These are phyloP conservation scores for Sinelater perroti DNA, from an alignment of 2,888 invertebrate species.

Conservation along the genomic window DNA sequence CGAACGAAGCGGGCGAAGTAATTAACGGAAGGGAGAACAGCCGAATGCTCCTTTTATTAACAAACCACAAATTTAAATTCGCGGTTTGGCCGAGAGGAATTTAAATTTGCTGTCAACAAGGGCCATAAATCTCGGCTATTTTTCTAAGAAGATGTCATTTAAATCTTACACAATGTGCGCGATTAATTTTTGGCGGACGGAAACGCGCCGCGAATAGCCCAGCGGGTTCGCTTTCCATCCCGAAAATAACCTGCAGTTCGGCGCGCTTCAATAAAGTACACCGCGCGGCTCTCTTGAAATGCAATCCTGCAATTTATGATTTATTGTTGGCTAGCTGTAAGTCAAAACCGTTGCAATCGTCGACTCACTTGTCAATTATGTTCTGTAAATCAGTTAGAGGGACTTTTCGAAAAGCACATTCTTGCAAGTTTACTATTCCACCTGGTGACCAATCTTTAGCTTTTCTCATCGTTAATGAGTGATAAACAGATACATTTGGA, in stretches of 20 bases:
- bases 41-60: slow-evolving; percentile 36
- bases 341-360: too few relatives aligned
- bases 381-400: too few relatives aligned
- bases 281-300: too few relatives aligned
- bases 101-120: slow-evolving; percentile 37
- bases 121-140: slow-evolving; percentile 40
- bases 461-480: too few relatives aligned
- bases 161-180: slow-evolving; percentile 38
- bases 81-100: slow-evolving; percentile 35
- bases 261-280: slow-evolving; percentile 7
- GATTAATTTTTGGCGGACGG: slow-evolving; percentile 38
- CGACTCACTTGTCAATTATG: too few relatives aligned
- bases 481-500: too few relatives aligned
- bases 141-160: slow-evolving; percentile 43
- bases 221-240: slow-evolving; percentile 24
- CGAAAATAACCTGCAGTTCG: slow-evolving; percentile 27
- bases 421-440: too few relatives aligned
- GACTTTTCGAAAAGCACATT: too few relatives aligned
- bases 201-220: slow-evolving; percentile 15
- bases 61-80: slow-evolving; percentile 44
- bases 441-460: too few relatives aligned
- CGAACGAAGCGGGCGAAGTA: slow-evolving; percentile 11
- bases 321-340: too few relatives aligned
- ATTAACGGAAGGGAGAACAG: slow-evolving; percentile 27
- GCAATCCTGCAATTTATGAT: too few relatives aligned